phyloP scores from a whole-genome alignment of 2,797 vertebrate genomes.

The Scomberomorus guttatus region DNA sequence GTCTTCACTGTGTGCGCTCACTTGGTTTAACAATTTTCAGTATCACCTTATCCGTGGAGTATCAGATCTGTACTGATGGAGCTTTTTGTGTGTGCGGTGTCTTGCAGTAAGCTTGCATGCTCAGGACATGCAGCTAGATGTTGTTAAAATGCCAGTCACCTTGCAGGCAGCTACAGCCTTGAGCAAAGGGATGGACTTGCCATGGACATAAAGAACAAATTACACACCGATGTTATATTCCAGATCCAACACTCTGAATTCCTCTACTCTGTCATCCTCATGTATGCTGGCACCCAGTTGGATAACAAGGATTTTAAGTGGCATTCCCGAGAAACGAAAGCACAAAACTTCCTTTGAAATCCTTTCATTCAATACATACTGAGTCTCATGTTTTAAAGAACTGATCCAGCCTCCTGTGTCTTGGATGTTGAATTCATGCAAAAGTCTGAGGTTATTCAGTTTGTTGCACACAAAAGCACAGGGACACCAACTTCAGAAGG shows the following conservation, averaged over 20 bases:
- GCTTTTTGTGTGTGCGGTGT: slow-evolving; percentile 18
- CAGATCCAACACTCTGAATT: slow-evolving; percentile 12
- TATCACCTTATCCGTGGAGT: slow-evolving; percentile 3
- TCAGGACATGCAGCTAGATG: slow-evolving; percentile 9
- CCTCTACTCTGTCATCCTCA: slow-evolving; percentile 9
- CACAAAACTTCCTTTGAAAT: slow-evolving; percentile 44
- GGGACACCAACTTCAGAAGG: slow-evolving; percentile 46
- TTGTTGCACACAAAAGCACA: slow-evolving; percentile 54
- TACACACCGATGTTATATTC: slow-evolving; percentile 14
- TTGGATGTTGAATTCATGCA: slow-evolving; percentile 56
- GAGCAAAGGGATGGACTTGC: slow-evolving; percentile 7
- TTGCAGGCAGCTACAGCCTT: slow-evolving; percentile 1
- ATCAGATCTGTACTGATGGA: slow-evolving; percentile 14
- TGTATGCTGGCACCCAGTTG: background rate
- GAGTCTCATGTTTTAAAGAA: slow-evolving; percentile 32
- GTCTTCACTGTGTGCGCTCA: background rate
- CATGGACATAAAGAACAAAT: slow-evolving; percentile 31
- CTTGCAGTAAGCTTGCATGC: slow-evolving; percentile 1
- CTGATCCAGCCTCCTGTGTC: slow-evolving; percentile 16
- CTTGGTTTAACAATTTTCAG: slow-evolving; percentile 21
- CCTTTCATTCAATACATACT: slow-evolving; percentile 24
- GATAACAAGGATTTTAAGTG: slow-evolving; percentile 25
- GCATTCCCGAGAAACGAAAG: slow-evolving; percentile 31
- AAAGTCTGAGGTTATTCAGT: slow-evolving; percentile 53
- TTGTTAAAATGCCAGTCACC: slow-evolving; percentile 28